phyloP scores from a whole-genome alignment of 2,797 vertebrate genomes.

The Champsocephalus gunnari region DNA sequence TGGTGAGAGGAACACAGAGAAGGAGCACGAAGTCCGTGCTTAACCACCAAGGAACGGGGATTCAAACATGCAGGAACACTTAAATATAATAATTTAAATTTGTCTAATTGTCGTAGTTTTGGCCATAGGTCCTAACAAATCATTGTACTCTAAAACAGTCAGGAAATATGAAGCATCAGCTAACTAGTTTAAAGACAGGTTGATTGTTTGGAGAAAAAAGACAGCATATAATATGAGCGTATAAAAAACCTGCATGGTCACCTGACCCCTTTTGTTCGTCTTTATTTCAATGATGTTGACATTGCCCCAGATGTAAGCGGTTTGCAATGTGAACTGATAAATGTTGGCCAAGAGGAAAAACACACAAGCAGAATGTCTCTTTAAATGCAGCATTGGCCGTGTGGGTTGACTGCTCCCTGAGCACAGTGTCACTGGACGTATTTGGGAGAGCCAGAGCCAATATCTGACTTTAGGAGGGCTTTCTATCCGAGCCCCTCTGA shows the following conservation, averaged over 20 bases:
- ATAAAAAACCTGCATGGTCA: background rate
- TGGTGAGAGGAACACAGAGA: slow-evolving; percentile 67
- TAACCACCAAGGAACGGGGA: slow-evolving; percentile 39
- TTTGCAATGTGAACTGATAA: background rate
- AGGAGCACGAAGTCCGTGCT: slow-evolving; percentile 45
- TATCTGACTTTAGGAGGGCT: slow-evolving; percentile 66
- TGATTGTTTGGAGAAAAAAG: slow-evolving; percentile 1
- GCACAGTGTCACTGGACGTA: slow-evolving; percentile 51
- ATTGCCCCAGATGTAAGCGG: slow-evolving; percentile 1
- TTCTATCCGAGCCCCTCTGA: slow-evolving; percentile 62
- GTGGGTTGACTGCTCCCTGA: slow-evolving; percentile 40
- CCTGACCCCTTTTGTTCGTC: background rate
- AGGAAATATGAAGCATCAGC: background rate
- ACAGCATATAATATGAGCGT: background rate
- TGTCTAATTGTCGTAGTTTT: slow-evolving; percentile 37
- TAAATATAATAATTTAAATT: slow-evolving; percentile 54
- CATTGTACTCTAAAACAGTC: background rate
- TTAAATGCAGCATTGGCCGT: slow-evolving; percentile 38
- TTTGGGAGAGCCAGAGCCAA: slow-evolving; percentile 59
- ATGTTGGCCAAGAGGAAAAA: background rate
- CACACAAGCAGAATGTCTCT: background rate
- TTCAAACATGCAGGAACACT: slow-evolving; percentile 62
- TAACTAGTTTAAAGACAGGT: slow-evolving; percentile 18
- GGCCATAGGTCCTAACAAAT: slow-evolving; percentile 36
- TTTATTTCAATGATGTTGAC: background rate